These are phyloP conservation scores for Meandrusa payeni DNA, from an alignment of 2,888 invertebrate species.

Conservation along the genomic window DNA sequence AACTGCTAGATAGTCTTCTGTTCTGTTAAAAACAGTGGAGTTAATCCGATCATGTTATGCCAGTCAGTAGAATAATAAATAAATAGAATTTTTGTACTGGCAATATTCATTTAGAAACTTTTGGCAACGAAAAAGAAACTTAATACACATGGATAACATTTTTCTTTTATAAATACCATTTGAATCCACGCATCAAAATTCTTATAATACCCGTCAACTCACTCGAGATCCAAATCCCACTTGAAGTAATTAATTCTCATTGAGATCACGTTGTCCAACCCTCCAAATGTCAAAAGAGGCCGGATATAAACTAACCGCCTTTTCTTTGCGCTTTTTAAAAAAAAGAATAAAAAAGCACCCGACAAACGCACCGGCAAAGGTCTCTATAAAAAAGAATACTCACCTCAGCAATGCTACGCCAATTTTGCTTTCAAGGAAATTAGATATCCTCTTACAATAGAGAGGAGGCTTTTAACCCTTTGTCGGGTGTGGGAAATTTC, in stretches of 20 bases:
- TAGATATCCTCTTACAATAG: slow-evolving; percentile 76
- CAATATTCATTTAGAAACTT: no score
- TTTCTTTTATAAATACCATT: slow-evolving; percentile 29
- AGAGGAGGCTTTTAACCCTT: slow-evolving; percentile 66
- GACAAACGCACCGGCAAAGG: slow-evolving; percentile 64
- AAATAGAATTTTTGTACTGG: not conserved
- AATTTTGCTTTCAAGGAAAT: slow-evolving; percentile 80
- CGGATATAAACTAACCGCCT: slow-evolving; percentile 81
- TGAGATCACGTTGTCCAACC: slow-evolving; percentile 66
- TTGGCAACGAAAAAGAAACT: no score
- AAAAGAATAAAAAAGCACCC: slow-evolving; percentile 50
- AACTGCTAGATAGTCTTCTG: no score
- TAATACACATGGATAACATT: no score
- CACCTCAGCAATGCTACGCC: slow-evolving; percentile 75
- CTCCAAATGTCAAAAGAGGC: slow-evolving; percentile 67
- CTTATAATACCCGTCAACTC: slow-evolving; percentile 54
- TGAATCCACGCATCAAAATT: slow-evolving; percentile 28
- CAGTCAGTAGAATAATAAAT: no score
- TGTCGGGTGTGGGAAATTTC: slow-evolving; percentile 72
- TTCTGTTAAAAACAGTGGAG: no score
- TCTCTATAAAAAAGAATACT: slow-evolving; percentile 51
- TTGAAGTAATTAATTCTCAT: slow-evolving; percentile 77
- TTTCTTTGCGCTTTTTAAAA: slow-evolving; percentile 72
- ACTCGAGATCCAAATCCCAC: slow-evolving; percentile 61
- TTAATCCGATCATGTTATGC: no score